These are phyloP conservation scores for Tethea ocularis DNA, from an alignment of 2,888 invertebrate genomes.

Conservation along the genomic window DNA sequence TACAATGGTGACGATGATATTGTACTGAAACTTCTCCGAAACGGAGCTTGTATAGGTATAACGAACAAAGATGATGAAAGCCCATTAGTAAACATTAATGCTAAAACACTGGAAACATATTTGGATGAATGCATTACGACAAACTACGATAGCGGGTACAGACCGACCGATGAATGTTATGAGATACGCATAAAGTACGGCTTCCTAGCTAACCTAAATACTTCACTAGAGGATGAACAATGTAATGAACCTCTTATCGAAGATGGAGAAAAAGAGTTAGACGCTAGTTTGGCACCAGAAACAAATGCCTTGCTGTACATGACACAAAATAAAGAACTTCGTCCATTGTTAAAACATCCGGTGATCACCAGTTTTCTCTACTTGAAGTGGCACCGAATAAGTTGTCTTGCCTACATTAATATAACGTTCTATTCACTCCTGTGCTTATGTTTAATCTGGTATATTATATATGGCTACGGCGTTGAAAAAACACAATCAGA, in stretches of 20 bases:
- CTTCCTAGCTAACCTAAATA: slow-evolving; percentile 86
- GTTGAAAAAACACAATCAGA: slow-evolving; percentile 74
- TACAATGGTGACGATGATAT: slow-evolving; percentile 87
- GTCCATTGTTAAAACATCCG: slow-evolving; percentile 89
- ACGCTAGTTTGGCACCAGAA: slow-evolving; percentile 84
- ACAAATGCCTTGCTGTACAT: slow-evolving; percentile 90
- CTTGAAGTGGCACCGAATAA: slow-evolving; percentile 91
- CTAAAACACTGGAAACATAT: slow-evolving; percentile 87
- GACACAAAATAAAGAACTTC: slow-evolving; percentile 86
- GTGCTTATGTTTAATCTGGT: slow-evolving; percentile 86
- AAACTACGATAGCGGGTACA: slow-evolving; percentile 78
- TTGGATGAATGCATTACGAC: slow-evolving; percentile 89
- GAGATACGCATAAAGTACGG: slow-evolving; percentile 89
- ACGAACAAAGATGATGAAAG: slow-evolving; percentile 86
- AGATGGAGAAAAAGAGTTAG: slow-evolving; percentile 63
- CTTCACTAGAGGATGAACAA: slow-evolving; percentile 71
- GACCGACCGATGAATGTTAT: slow-evolving; percentile 87
- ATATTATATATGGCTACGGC: slow-evolving; percentile 87
- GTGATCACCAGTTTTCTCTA: slow-evolving; percentile 91
- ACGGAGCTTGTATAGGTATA: slow-evolving; percentile 89
- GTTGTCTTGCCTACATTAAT: slow-evolving; percentile 88
- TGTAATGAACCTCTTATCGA: slow-evolving; percentile 72
- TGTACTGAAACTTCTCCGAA: slow-evolving; percentile 85
- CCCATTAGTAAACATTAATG: slow-evolving; percentile 88
- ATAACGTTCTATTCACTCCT: slow-evolving; percentile 88